Evolutionary conservation across 2,797 vertebrate genomes (phyloP).

Genomic region (Catharus ustulatus): DNA sequence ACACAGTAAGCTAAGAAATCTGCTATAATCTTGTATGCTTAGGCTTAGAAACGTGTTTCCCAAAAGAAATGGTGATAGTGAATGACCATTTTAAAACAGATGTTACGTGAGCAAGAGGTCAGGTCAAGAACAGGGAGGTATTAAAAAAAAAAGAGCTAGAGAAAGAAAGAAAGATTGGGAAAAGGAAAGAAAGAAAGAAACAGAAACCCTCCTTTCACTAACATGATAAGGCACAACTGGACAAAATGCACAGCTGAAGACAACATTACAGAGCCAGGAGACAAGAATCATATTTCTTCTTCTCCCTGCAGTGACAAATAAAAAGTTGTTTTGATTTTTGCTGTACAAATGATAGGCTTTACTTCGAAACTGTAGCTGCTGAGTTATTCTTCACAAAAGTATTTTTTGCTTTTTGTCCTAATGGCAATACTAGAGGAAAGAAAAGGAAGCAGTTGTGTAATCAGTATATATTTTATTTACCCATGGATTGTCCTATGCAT

Average conservation of each 20-base stretch:
- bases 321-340: constrained; percentile 75
- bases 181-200: neutral
- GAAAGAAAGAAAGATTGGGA: neutral
- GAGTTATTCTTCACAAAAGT: constrained; percentile 44
- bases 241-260: constrained; percentile 47
- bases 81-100: constrained; percentile 70
- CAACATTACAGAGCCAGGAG: constrained; percentile 57
- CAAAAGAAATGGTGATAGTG: constrained; percentile 61
- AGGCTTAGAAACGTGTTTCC: constrained; percentile 55
- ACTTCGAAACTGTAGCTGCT: constrained; percentile 50
- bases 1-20: constrained; percentile 67
- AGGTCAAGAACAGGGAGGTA: constrained; percentile 57
- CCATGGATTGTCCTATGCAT: constrained; percentile 1
- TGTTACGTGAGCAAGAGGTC: constrained; percentile 60
- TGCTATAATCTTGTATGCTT: constrained; percentile 62
- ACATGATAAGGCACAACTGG: constrained; percentile 37
- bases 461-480: constrained; percentile 35
- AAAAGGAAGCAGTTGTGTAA: neutral
- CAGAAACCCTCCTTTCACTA: constrained; percentile 41
- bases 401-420: constrained; percentile 22
- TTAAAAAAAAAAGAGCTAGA: neutral
- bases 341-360: constrained; percentile 73
- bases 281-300: constrained; percentile 74
- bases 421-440: constrained; percentile 4
- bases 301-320: constrained; percentile 69